Percentiles rank a stretch among this genome's conserved stretches.
Conservation (phyloP, 1,140 invertebrate genomes). For the Antheraea mylitta region DNA sequence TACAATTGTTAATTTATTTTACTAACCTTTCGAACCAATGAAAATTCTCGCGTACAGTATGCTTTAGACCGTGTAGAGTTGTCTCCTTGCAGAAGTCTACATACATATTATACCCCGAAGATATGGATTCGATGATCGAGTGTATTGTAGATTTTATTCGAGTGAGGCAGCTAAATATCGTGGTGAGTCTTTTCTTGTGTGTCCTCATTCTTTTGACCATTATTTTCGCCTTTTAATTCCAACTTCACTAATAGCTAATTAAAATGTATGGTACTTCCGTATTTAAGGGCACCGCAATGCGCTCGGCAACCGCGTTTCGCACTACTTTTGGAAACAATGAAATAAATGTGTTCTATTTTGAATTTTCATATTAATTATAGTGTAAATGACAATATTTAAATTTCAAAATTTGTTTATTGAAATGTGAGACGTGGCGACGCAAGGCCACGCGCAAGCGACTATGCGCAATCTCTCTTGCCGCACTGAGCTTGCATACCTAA, state of each 20-base stretch:
- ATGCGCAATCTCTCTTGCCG: too few species aligned
- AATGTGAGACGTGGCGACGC: too few species aligned
- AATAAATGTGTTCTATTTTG: too few species aligned
- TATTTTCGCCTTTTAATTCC: neutral
- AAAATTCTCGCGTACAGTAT: constrained; percentile 58
- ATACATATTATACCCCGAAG: constrained; percentile 37
- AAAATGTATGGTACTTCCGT: too few species aligned
- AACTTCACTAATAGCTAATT: neutral
- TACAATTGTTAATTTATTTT: neutral
- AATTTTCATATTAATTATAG: too few species aligned
- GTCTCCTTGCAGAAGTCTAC: constrained; percentile 59
- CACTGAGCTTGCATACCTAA: too few species aligned
- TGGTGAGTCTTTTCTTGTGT: constrained; percentile 38
- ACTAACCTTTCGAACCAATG: constrained; percentile 60
- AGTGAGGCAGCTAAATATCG: constrained; percentile 56
- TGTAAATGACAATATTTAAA: too few species aligned
- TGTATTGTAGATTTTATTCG: constrained; percentile 48
- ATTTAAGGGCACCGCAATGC: too few species aligned
- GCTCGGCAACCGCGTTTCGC: too few species aligned
- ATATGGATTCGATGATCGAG: constrained; percentile 42
- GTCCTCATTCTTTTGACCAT: constrained; percentile 20
- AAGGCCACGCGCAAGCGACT: too few species aligned
- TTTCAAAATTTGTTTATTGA: too few species aligned
- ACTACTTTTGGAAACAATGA: too few species aligned
- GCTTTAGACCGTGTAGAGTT: constrained; percentile 63